Base-by-base conservation (phyloP, 1,140 invertebrate species). In the Drosophila lini region DNA sequence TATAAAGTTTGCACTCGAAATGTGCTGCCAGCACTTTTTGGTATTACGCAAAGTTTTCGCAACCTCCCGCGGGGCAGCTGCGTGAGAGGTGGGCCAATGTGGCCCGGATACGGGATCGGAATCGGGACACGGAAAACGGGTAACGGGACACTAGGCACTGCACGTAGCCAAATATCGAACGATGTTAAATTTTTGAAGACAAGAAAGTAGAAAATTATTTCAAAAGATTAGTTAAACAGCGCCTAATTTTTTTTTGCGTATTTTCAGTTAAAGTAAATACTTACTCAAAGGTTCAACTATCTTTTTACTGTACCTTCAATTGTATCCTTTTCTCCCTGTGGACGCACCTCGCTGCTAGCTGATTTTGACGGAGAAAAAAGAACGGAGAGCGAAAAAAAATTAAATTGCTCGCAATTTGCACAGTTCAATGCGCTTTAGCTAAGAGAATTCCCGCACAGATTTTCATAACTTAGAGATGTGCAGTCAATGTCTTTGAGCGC, bases 331-430 rank as follows among this genome's bases (percentile, higher is more conserved):
- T 53, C 52, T 53, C 1, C 2, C 32, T 6, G 52, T 53, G 67
- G 28, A 58, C 5, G 67, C 22, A 32, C 8, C 32, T 45, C 42
- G 55, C 57, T 64, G 65, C 59, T 68, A 73, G 76, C 76, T 83
- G 82, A 75, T 81, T 78, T 78, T 70, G 55, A 62, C 47, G 59
- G 60, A 70, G 69, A 58, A 63, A 68, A 79, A 62, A 47, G 77
- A 57, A 55, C 52, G 63, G 53, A 44, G 56, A 41, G 55, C 52
- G 59, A 40, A 40, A 59, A 79, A 80, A 84, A 89, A 89, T 90
- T 89, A 89, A 89, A 89, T 89, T 89, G 84, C 84, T 89, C 75
- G 74, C 84, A 89, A 89, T 89, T 89, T 90, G 85, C 85, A 89
- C 84, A 90, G 84, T 89, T 89, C 84, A 90, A 89, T 89, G 84